Percentiles rank a stretch among this genome's conserved stretches.
phyloP scores from a whole-genome alignment of 2,113 vertebrate genomes.

The Nannobrachium achirus region DNA sequence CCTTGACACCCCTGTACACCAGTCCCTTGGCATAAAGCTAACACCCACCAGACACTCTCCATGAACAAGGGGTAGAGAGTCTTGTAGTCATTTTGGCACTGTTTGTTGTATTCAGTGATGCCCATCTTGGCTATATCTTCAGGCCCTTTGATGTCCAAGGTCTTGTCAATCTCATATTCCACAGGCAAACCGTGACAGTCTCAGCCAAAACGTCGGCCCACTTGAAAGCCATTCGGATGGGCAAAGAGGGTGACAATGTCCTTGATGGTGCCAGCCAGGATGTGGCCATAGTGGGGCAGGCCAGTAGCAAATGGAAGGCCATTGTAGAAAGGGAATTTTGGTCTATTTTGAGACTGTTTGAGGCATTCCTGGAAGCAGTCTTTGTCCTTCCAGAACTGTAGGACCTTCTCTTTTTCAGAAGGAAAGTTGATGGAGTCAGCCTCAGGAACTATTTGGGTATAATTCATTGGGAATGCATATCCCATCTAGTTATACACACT shows the following conservation, averaged over 20 bases:
- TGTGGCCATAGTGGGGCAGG: slow-evolving; percentile 96
- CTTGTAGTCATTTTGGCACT: slow-evolving; percentile 97
- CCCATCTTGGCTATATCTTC: slow-evolving; percentile 96
- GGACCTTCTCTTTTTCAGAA: slow-evolving; percentile 89
- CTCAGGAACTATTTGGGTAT: no score
- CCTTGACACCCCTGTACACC: slow-evolving; percentile 94
- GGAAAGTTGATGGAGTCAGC: slow-evolving; percentile 92
- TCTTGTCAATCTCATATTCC: slow-evolving; percentile 98
- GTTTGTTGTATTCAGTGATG: slow-evolving; percentile 91
- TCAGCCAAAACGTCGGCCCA: slow-evolving; percentile 96
- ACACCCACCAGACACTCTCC: slow-evolving; percentile 99
- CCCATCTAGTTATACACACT: no score
- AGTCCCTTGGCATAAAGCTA: slow-evolving; percentile 96
- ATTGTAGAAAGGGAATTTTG: slow-evolving; percentile 96
- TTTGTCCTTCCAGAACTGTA: slow-evolving; percentile 87
- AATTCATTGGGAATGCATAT: no score
- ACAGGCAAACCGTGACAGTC: slow-evolving; percentile 97
- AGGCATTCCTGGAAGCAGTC: slow-evolving; percentile 94
- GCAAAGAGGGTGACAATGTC: slow-evolving; percentile 95
- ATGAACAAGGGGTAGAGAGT: slow-evolving; percentile 98
- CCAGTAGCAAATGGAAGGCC: slow-evolving; percentile 97
- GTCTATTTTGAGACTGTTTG: slow-evolving; percentile 91
- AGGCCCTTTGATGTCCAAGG: slow-evolving; percentile 91
- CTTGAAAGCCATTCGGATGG: slow-evolving; percentile 94
- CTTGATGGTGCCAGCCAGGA: slow-evolving; percentile 97